These are phyloP conservation scores for Scolanthus callimorphus DNA, from an alignment of 92 coral and sea anemone species.

Conservation along the genomic window DNA sequence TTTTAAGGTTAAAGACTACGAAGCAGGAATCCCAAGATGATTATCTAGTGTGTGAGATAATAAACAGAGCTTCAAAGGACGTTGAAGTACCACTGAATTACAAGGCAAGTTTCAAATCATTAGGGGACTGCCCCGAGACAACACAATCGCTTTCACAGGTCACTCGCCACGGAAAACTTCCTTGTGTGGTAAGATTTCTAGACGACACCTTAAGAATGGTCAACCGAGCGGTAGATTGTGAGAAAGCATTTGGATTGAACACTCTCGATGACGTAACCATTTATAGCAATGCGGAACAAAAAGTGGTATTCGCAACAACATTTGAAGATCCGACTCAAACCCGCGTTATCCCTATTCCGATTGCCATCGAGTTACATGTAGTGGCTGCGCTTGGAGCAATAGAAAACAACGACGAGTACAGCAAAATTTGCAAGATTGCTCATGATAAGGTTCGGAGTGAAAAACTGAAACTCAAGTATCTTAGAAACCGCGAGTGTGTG, in stretches of 20 bases:
- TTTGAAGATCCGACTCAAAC: constrained; percentile 9
- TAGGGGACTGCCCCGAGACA: constrained; percentile 6
- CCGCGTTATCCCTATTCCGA: constrained; percentile 16
- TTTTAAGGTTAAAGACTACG: not conserved
- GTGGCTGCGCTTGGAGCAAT: constrained; percentile 28
- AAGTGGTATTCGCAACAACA: constrained; percentile 9
- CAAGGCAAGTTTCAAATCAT: constrained; percentile 9
- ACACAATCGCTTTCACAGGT: constrained; percentile 12
- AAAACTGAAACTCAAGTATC: constrained; percentile 10
- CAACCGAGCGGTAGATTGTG: not conserved
- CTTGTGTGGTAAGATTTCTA: constrained; percentile 8
- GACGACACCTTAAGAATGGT: constrained; percentile 9
- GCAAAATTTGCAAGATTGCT: constrained; percentile 17
- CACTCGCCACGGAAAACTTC: constrained; percentile 5
- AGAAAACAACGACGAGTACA: constrained; percentile 1
- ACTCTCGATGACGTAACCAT: not conserved
- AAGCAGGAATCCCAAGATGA: not conserved
- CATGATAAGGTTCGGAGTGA: constrained; percentile 12
- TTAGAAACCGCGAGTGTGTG: constrained; percentile 8
- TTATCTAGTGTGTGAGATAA: not conserved
- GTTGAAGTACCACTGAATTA: constrained; percentile 12
- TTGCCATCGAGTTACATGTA: constrained; percentile 6
- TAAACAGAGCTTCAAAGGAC: not conserved
- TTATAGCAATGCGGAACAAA: not conserved
- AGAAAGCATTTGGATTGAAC: constrained; percentile 5